phyloP scores from a whole-genome alignment of 53 echinoderm and acorn worm species.

The Henricia sp. region DNA sequence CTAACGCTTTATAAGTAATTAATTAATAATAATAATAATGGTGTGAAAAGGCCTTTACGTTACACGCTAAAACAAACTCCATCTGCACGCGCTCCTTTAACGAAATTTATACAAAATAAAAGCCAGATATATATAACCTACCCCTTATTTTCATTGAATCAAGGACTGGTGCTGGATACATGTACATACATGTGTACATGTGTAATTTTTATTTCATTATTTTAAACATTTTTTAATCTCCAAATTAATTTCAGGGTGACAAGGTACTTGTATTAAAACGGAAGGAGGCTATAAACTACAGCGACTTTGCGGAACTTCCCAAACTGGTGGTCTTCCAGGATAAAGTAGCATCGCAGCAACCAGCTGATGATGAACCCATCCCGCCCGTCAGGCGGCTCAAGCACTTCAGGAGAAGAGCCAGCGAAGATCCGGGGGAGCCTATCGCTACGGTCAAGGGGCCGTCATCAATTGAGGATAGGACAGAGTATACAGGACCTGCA shows the following conservation, averaged over 20 bases:
- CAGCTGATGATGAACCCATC: neutral
- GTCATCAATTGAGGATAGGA: neutral
- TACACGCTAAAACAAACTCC: too few species aligned
- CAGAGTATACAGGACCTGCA: constrained; percentile 42
- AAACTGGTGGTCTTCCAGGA: constrained; percentile 33
- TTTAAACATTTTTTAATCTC: too few species aligned
- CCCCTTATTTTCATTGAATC: too few species aligned
- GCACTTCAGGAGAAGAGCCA: neutral
- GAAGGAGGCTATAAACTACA: constrained; percentile 26
- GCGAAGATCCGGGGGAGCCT: neutral
- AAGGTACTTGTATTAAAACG: constrained; percentile 24
- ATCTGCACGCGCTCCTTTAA: too few species aligned
- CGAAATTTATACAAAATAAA: too few species aligned
- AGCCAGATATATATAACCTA: too few species aligned
- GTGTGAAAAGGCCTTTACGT: too few species aligned
- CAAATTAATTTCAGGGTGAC: constrained; percentile 42
- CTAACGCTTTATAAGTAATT: too few species aligned
- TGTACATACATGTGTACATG: too few species aligned
- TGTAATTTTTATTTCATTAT: too few species aligned
- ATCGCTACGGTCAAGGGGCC: constrained; percentile 28
- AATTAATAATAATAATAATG: too few species aligned
- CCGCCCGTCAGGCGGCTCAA: neutral
- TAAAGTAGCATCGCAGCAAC: neutral
- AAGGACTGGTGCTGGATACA: too few species aligned
- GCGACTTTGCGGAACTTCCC: constrained; percentile 35